Percentiles rank a stretch among this genome's conserved stretches.
Evolutionary conservation across 2,888 invertebrate genomes (phyloP).

Genomic region (Stramonita haemastoma): DNA sequence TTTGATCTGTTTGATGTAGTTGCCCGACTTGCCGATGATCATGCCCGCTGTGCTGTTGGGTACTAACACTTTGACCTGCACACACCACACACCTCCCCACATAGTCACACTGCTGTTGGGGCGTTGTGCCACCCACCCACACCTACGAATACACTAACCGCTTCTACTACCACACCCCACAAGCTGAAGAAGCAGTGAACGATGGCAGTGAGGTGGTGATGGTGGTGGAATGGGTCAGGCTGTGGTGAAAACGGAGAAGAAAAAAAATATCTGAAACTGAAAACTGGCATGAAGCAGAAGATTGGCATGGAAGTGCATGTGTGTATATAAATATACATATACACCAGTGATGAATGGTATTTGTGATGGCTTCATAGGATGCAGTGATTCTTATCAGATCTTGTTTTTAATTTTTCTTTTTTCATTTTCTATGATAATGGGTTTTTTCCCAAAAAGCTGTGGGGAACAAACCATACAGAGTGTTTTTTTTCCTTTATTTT

Average conservation of each 20-base stretch:
- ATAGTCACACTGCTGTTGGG: not conserved
- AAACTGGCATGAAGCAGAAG: not conserved
- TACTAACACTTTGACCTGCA: conserved; percentile 77
- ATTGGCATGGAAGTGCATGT: too few species aligned
- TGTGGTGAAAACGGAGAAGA: not conserved
- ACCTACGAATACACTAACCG: not conserved
- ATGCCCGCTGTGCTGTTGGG: conserved; percentile 78
- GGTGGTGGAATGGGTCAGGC: conserved; percentile 79
- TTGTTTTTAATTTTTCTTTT: too few species aligned
- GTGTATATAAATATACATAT: too few species aligned
- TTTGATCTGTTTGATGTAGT: conserved; percentile 77
- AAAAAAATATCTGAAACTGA: not conserved
- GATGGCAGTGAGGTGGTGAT: conserved; percentile 91
- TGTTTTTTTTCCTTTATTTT: too few species aligned
- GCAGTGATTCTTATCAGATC: too few species aligned
- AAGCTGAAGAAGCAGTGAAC: not conserved
- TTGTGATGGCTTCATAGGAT: too few species aligned
- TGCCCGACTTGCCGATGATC: conserved; percentile 78
- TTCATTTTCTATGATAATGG: too few species aligned
- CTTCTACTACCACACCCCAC: not conserved
- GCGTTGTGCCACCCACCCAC: not conserved
- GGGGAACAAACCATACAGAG: too few species aligned
- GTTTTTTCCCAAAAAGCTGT: too few species aligned
- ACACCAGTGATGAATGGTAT: too few species aligned
- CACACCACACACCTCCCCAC: conserved; percentile 5